Conservation (phyloP, 1,140 invertebrate genomes). For the Druon quercuslanigerum region DNA sequence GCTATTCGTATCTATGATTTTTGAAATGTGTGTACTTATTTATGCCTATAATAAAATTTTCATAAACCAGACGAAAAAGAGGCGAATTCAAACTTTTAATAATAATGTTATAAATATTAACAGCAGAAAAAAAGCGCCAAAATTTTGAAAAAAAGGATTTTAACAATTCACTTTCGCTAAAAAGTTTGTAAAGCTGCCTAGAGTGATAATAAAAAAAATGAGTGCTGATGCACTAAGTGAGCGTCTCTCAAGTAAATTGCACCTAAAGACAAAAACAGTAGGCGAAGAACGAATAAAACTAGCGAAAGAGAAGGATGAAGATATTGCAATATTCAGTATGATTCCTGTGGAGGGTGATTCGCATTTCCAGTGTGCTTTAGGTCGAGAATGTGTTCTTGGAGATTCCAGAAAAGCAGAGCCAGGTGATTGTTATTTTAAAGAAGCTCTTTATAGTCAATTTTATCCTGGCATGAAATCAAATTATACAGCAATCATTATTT, state of each 20-base stretch:
- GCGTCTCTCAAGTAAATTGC: conserved; percentile 83
- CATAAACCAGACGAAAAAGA: too few relatives aligned
- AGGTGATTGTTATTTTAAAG: conserved; percentile 77
- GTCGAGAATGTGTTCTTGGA: conserved; percentile 84
- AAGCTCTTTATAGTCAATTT: not conserved
- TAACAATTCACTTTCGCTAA: conserved; percentile 19
- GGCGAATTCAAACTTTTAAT: too few relatives aligned
- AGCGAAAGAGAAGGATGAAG: conserved; percentile 88
- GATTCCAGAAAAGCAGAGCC: conserved; percentile 84
- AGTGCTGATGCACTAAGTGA: conserved; percentile 85
- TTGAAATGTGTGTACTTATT: too few relatives aligned
- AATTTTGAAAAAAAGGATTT: conserved; percentile 27
- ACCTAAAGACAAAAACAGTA: conserved; percentile 84
- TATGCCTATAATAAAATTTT: too few relatives aligned
- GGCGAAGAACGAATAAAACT: conserved; percentile 83
- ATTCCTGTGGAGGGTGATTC: conserved; percentile 83
- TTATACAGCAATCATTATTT: not conserved
- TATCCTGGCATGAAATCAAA: not conserved
- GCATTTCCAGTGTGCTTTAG: conserved; percentile 86
- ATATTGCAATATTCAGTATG: conserved; percentile 89
- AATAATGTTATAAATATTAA: too few relatives aligned
- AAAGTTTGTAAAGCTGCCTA: conserved; percentile 39
- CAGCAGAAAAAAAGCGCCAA: not conserved
- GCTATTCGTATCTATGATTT: too few relatives aligned
- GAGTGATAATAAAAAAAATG: conserved; percentile 73